Conservation (phyloP, 2,797 vertebrate genomes). For the Nannoperca australis region DNA sequence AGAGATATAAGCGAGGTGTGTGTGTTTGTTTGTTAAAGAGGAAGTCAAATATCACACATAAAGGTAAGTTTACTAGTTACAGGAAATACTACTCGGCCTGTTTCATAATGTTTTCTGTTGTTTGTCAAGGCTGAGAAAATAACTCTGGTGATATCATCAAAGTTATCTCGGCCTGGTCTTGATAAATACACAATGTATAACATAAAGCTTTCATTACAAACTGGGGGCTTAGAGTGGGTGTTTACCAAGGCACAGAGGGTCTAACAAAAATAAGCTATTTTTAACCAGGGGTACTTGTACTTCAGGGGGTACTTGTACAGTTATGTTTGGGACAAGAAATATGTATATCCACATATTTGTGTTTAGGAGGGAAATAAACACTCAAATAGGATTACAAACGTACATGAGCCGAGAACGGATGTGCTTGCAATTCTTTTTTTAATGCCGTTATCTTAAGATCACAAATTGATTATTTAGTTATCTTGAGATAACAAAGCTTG, state of each 20-base stretch:
- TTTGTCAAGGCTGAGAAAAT: not conserved
- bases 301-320: not conserved
- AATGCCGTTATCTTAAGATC: no score
- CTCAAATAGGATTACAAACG: not conserved
- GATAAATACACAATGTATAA: not conserved
- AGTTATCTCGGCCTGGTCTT: not conserved
- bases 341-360: not conserved
- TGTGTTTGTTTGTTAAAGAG: constrained; percentile 28
- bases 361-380: not conserved
- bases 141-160: not conserved
- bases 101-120: not conserved
- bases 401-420: no score
- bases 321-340: not conserved
- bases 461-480: no score
- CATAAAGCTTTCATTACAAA: not conserved
- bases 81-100: not conserved
- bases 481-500: no score
- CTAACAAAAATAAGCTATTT: not conserved
- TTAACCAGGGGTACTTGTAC: not conserved
- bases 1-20: constrained; percentile 76
- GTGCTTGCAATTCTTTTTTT: no score
- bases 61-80: not conserved
- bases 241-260: not conserved
- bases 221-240: no score
- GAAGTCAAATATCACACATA: not conserved